A percentile compares a stretch with the other conserved stretches of the same genome.
Evolutionary conservation across 2,797 vertebrate genomes (phyloP).

Genomic region (Mallotus villosus): DNA sequence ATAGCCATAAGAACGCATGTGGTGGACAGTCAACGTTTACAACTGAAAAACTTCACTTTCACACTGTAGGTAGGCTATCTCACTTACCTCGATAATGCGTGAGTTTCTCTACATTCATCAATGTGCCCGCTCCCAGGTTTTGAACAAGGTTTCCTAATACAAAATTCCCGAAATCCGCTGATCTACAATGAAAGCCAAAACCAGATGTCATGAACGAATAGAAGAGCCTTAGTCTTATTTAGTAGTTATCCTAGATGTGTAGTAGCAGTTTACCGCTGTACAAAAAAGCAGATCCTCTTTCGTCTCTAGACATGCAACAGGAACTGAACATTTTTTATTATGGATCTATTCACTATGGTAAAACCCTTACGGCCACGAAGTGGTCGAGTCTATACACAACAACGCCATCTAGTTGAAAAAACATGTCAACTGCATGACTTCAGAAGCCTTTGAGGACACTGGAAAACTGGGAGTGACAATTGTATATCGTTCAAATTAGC

Average conservation of each 20-base stretch:
- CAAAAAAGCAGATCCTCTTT: neutral
- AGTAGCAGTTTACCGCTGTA: neutral
- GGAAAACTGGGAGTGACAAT: neutral
- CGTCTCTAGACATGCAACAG: neutral
- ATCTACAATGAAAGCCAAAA: neutral
- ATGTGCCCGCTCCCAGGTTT: neutral
- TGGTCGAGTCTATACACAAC: neutral
- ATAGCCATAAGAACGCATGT: neutral
- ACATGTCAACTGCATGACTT: neutral
- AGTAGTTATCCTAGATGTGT: too few relatives aligned
- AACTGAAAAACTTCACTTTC: neutral
- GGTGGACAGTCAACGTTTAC: neutral
- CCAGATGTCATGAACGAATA: neutral
- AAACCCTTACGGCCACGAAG: neutral
- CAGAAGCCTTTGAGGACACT: too few relatives aligned
- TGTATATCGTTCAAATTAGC: neutral
- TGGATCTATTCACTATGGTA: neutral
- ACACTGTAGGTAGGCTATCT: neutral
- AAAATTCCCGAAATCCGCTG: too few relatives aligned
- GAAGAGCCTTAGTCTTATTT: neutral
- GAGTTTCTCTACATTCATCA: neutral
- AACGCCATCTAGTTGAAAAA: slow-evolving; percentile 1
- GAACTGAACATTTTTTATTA: neutral
- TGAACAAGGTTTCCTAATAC: too few relatives aligned
- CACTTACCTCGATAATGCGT: neutral